Base-by-base conservation (phyloP, 2,888 invertebrate genomes). In the Caenorhabditis japonica region DNA sequence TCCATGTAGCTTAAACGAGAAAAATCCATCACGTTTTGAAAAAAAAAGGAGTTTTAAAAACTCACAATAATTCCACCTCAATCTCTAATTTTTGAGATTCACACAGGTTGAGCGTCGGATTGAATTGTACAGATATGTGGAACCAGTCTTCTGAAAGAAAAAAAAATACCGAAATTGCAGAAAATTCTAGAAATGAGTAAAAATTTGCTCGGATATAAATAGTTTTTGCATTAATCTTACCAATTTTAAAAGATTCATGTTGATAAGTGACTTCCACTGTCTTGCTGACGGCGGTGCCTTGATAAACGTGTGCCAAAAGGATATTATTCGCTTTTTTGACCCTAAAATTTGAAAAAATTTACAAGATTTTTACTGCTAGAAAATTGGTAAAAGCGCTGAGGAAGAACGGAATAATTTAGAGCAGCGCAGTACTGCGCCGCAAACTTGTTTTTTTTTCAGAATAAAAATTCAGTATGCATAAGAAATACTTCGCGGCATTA, bases 201-300 rank as follows among this genome's bases (percentile, higher is more conserved):
- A 30, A 39, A 34, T 33, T 39, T 12, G n/a, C n/a, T n/a, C n/a
- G n/a, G n/a, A n/a, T n/a, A n/a, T n/a, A n/a, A n/a, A n/a, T n/a
- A n/a, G n/a, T n/a, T n/a, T n/a, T n/a, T n/a, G n/a, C n/a, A n/a
- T 12, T n/a, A 23, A 8, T 27, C 39, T 12, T 56, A 76, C 79
- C 76, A 7, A 79, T 21, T 25, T 60, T 44, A 38, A 71, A 51
- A 2, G 62, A 46, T 33, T 79, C 79, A 33, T 79, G 62, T 2
- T 52, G 51, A 43, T 72, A 79, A 2, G 68, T 61, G 4, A 79
- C 52, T 71, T 79, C 78, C 13, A 79, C 34, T 0, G 75, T 76
- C 46, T 59, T 68, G 19, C 71, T 72, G 33, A 76, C 46, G 10
- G 61, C 78, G 17, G 49, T 21, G 7, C 66, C 66, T 27, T 73